Evolutionary conservation across 1,140 invertebrate species (phyloP), one percentile per base, ranked within the genome.

Genomic region (Hesperophylax magnus): DNA sequence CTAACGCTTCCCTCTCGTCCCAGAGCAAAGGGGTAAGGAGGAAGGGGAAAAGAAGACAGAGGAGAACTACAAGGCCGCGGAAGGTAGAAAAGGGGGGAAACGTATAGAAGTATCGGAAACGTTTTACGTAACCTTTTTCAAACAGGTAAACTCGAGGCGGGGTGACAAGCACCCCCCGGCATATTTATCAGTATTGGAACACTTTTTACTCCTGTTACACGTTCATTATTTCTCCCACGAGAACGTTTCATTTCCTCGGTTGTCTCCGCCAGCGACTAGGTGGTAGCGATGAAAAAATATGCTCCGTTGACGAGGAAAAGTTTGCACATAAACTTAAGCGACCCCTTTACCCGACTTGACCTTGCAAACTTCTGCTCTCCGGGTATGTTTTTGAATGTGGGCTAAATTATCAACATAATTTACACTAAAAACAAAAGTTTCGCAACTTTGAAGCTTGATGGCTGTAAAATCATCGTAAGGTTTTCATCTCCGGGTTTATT

Each of bases 41-140:
- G 31, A 34, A 53, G 22, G 22, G 18, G 77, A 71, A 20, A 79
- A 74, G 69, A 72, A 76, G 60, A 63, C 47, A 82, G 39, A 47
- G 39, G 39, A 47, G 39, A 47, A 47, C 39, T 47, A 47, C 39
- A 47, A 47, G 39, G 39, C 39, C 39, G 39, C 39, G 78, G 75
- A 78, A 79, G 77, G 79, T 31, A 69, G 77, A 74, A 61, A 72
- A 71, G 20, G 78, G 61, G 11, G 79, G 53, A 27, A 77, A 65
- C 65, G 58, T 52, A 77, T 69, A 82, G 78, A 79, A 83, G 81
- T 83, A 83, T 83, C 82, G 82, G 77, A 80, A 83, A 81, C 79
- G 79, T 83, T 83, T 83, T 83, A 83, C 80, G 81, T 83, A 80
- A 83, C 82, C 72, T 83, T 83, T 83, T 83, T 74, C 75, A 60